Base-by-base conservation (phyloP, 2,797 vertebrate genomes). In the Propithecus deckenii region DNA sequence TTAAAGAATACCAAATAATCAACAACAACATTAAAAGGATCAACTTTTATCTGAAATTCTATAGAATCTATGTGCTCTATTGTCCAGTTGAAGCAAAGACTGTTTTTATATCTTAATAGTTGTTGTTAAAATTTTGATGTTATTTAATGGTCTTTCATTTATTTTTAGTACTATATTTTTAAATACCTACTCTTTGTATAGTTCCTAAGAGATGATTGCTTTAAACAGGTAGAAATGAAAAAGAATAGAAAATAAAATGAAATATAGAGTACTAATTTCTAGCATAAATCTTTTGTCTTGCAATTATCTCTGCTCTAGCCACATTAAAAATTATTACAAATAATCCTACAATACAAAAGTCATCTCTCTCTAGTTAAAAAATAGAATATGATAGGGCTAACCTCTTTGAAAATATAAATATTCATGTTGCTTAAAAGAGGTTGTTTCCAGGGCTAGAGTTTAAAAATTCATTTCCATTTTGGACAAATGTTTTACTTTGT, bases 401-500 rank as follows among this genome's bases (percentile, higher is more conserved):
- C 35, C 28, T 89, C 89, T 86, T 72, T 48, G 35, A 91, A 94
- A 97, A 85, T 15, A 18, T 38, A 52, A 65, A 86, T 76, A 50
- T 41, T 78, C 1, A 0, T 90, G 38, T 61, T 96, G 57, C 38
- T 86, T 18, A 30, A 61, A 96, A 80, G 50, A 78, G 67, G 28
- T 55, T 71, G 38, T 75, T 95, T 84, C 38, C 38, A 81, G 65
- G 61, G n/a, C 3, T 35, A 28, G 55, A 86, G n/a, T 96, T 91
- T 65, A 85, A 95, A 65, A 69, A 69, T 79, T 69, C 15, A 78
- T 72, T 88, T 95, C 32, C 61, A 81, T 1, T 75, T 65, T 84
- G n/a, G 50, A 52, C 12, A 75, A 59, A 65, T 59, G 41, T 92
- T 97, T 97, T 75, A 48, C 43, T 94, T 97, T 92, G 50, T 41